Evolutionary conservation across 1,140 invertebrate genomes (phyloP).

Genomic region (Pogonognathellus flavescens): DNA sequence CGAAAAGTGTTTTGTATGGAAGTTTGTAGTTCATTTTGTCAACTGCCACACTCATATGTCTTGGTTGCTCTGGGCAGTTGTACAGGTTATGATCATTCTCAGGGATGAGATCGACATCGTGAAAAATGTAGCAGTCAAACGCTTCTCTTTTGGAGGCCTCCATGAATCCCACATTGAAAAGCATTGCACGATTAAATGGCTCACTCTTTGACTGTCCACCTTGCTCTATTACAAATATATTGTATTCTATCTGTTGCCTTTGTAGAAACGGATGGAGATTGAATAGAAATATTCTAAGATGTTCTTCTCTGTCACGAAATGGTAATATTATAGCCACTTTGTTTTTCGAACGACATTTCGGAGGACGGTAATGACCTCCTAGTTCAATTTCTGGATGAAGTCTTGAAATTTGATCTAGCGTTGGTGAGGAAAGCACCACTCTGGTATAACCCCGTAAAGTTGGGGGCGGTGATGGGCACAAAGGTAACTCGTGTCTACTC

Average conservation of each 20-base stretch:
- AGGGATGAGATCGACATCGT: conserved; percentile 81
- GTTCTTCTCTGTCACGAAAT: conserved; percentile 65
- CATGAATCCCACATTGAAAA: conserved; percentile 95
- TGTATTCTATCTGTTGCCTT: conserved; percentile 64
- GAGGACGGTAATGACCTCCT: conserved; percentile 63
- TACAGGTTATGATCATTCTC: conserved; percentile 94
- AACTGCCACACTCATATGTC: conserved; percentile 82
- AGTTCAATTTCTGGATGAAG: conserved; percentile 58
- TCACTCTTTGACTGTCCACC: conserved; percentile 68
- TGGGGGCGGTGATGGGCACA: conserved; percentile 53
- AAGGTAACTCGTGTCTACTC: background rate
- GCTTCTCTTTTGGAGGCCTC: conserved; percentile 81
- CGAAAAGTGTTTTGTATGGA: conserved; percentile 65
- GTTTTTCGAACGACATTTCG: conserved; percentile 54
- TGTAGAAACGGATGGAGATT: conserved; percentile 65
- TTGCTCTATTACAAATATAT: conserved; percentile 66
- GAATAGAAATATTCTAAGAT: conserved; percentile 62
- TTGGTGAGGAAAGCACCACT: conserved; percentile 58
- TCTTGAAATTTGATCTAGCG: conserved; percentile 56
- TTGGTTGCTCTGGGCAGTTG: conserved; percentile 88
- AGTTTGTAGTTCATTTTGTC: conserved; percentile 66
- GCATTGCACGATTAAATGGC: conserved; percentile 90
- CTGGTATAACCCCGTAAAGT: conserved; percentile 55
- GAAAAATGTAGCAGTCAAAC: conserved; percentile 94
- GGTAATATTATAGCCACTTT: conserved; percentile 66